These are phyloP conservation scores for Syngnathus acus DNA, from an alignment of 2,797 vertebrate genomes.

Conservation along the genomic window DNA sequence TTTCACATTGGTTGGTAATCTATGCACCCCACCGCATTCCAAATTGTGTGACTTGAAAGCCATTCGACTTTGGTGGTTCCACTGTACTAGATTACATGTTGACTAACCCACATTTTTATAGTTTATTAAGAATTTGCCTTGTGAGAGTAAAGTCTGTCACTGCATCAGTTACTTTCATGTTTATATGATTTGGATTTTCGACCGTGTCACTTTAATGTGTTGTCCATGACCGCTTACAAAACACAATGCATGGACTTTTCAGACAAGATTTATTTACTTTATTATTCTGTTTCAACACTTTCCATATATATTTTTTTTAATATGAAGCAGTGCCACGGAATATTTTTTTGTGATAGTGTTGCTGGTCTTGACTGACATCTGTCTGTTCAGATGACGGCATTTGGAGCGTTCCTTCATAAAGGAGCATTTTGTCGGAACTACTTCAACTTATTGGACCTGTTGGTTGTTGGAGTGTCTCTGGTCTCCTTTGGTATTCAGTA, in stretches of 20 bases:
- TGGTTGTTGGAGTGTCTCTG: slow-evolving; percentile 95
- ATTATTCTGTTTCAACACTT: background rate
- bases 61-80: background rate
- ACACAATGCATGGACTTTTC: background rate
- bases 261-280: background rate
- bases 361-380: slow-evolving; percentile 7
- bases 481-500: slow-evolving; percentile 98
- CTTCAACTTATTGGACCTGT: slow-evolving; percentile 94
- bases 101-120: background rate
- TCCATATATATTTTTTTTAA: background rate
- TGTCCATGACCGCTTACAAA: background rate
- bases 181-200: background rate
- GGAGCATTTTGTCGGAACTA: slow-evolving; percentile 98
- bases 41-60: background rate
- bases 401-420: slow-evolving; percentile 96
- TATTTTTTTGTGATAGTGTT: background rate
- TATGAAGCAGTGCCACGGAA: background rate
- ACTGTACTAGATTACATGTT: slow-evolving; percentile 1
- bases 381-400: slow-evolving; percentile 87
- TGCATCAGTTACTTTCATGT: background rate
- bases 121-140: background rate
- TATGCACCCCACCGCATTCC: background rate
- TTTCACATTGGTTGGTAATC: background rate
- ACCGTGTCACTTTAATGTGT: background rate
- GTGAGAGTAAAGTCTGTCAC: background rate